Evolutionary conservation across 2,888 invertebrate genomes (phyloP).

Genomic region (Chrysotoxum bicinctum): DNA sequence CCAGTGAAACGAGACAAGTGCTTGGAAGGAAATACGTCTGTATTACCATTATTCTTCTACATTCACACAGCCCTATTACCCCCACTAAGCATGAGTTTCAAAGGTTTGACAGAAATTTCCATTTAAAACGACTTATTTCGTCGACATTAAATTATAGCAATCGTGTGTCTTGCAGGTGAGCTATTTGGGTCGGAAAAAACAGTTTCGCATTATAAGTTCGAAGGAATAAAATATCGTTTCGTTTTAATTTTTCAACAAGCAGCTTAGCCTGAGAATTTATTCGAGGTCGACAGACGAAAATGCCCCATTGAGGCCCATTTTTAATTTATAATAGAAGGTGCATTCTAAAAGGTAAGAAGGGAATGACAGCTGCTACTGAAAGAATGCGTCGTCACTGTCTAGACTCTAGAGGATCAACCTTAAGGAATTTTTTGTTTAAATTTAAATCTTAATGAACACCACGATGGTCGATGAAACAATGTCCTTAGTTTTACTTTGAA

Average conservation of each 20-base stretch:
- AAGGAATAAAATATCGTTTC: conserved; percentile 20
- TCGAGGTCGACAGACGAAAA: conserved; percentile 2
- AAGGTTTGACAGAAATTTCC: conserved; percentile 11
- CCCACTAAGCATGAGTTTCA: neutral
- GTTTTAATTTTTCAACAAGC: conserved; percentile 22
- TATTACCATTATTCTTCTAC: conserved; percentile 1
- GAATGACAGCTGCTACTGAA: neutral
- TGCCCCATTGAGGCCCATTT: neutral
- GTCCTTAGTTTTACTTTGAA: neutral
- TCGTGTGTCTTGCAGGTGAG: conserved; percentile 37
- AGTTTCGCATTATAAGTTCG: neutral
- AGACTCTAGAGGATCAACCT: conserved; percentile 3
- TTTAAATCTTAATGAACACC: neutral
- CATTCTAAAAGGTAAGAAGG: neutral
- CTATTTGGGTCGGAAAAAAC: neutral
- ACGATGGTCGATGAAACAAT: conserved; percentile 14
- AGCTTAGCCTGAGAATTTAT: conserved; percentile 37
- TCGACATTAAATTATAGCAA: conserved; percentile 41
- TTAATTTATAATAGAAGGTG: neutral
- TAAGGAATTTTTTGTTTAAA: neutral
- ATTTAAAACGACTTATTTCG: conserved; percentile 22
- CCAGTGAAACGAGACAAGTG: conserved; percentile 1
- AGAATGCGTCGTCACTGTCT: neutral
- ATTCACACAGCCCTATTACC: neutral
- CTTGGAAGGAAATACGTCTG: neutral